These are phyloP conservation scores for Choloepus didactylus DNA, from an alignment of 2,797 vertebrate genomes.

Conservation along the genomic window DNA sequence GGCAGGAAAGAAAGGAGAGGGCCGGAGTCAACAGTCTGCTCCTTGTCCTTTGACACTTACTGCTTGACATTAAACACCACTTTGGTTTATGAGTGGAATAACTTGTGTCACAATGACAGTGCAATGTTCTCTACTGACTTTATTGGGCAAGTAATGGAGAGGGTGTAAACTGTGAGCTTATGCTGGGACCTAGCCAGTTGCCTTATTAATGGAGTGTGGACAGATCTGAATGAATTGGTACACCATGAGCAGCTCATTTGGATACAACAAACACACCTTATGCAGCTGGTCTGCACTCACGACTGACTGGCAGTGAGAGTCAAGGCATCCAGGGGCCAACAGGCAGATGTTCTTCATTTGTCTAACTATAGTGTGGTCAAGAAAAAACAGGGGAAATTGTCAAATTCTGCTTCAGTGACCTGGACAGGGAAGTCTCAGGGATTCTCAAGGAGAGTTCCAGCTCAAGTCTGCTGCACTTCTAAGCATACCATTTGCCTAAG, in stretches of 20 bases:
- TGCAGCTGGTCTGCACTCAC: too few species aligned
- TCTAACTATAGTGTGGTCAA: background rate
- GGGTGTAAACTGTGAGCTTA: slow-evolving; percentile 10
- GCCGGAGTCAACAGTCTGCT: background rate
- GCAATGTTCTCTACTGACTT: slow-evolving; percentile 58
- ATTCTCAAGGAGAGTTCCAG: background rate
- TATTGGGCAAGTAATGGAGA: slow-evolving; percentile 60
- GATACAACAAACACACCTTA: background rate
- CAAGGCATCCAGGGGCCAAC: background rate
- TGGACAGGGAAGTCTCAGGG: background rate
- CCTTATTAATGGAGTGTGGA: accelerated
- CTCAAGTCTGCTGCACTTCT: background rate
- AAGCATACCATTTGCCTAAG: background rate
- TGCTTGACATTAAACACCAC: slow-evolving; percentile 1
- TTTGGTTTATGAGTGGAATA: slow-evolving; percentile 69
- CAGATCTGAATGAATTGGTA: slow-evolving; percentile 60
- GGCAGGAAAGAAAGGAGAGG: background rate
- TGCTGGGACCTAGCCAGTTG: background rate
- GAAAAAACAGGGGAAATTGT: background rate
- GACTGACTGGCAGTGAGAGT: background rate
- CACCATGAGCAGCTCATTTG: background rate
- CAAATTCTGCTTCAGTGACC: background rate
- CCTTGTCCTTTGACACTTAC: accelerated
- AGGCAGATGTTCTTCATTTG: background rate
- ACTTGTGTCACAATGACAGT: slow-evolving; percentile 7